A percentile compares a stretch with the other conserved stretches of the same genome.
These are phyloP conservation scores for Petrocephalus sullivani DNA, from an alignment of 2,797 vertebrate species.

Conservation along the genomic window DNA sequence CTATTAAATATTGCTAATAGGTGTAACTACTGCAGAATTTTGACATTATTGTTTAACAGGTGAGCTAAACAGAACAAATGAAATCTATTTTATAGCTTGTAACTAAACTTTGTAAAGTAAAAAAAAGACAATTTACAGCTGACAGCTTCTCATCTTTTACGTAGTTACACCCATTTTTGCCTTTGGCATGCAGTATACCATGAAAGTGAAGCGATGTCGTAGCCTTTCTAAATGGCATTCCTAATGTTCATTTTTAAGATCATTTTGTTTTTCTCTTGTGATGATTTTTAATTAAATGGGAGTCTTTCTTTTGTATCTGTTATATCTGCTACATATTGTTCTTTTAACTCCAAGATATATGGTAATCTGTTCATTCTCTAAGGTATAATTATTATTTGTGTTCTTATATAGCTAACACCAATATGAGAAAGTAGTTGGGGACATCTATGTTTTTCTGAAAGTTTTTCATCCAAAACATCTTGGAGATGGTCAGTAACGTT, in stretches of 20 bases:
- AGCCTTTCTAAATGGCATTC: background rate
- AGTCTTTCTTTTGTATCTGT: too few relatives aligned
- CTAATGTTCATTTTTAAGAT: background rate
- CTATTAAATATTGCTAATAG: background rate
- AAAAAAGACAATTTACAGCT: background rate
- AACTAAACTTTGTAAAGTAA: conserved; percentile 7
- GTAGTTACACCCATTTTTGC: conserved; percentile 1
- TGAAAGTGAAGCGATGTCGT: background rate
- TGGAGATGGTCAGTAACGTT: background rate
- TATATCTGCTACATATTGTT: background rate
- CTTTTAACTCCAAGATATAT: background rate
- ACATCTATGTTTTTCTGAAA: background rate
- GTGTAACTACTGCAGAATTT: background rate
- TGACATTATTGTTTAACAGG: conserved; percentile 1
- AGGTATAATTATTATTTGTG: background rate
- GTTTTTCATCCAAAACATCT: background rate
- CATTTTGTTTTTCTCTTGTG: background rate
- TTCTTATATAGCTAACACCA: background rate
- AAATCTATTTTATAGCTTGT: conserved; percentile 2
- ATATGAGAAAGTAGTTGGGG: background rate
- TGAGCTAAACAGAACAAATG: background rate
- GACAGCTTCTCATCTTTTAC: background rate
- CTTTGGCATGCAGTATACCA: background rate
- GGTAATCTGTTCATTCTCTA: background rate
- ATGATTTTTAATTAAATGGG: too few relatives aligned